phyloP scores from a whole-genome alignment of 1,140 invertebrate genomes.

The Thaumetopoea pityocampa region DNA sequence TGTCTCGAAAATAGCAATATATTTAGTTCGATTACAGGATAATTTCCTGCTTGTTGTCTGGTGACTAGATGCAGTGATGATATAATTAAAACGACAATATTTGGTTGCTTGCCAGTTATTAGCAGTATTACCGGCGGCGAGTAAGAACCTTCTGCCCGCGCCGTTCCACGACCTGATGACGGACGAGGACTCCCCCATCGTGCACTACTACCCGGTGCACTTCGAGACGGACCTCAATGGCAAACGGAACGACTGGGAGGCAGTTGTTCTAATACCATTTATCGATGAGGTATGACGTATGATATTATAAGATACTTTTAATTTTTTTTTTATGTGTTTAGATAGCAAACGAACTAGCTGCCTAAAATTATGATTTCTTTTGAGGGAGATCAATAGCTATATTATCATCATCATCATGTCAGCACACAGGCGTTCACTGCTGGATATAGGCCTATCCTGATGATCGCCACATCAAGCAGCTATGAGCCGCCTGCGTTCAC shows the following conservation, averaged over 20 bases:
- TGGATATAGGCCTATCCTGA: no score
- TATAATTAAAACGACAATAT: background rate
- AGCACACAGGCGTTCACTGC: no score
- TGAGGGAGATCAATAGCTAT: no score
- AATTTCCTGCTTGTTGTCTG: no score
- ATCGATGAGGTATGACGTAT: constrained; percentile 93
- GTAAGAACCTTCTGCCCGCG: constrained; percentile 86
- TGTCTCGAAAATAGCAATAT: no score
- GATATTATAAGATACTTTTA: background rate
- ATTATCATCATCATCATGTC: no score
- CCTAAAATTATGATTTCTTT: no score
- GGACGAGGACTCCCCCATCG: constrained; percentile 87
- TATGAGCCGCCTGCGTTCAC: no score
- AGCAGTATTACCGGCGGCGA: constrained; percentile 93
- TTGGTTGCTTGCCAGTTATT: constrained; percentile 77
- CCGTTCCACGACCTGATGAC: constrained; percentile 91
- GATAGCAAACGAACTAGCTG: no score
- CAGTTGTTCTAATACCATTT: constrained; percentile 97
- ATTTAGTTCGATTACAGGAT: no score
- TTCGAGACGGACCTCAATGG: constrained; percentile 95
- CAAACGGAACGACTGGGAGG: constrained; percentile 98
- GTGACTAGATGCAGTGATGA: no score
- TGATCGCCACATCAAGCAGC: no score
- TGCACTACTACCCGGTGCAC: constrained; percentile 92
- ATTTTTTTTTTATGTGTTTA: background rate